Evolutionary conservation across 92 coral and sea anemone genomes (phyloP), one percentile per base, ranked within the genome.

Genomic region (Scolanthus callimorphus): DNA sequence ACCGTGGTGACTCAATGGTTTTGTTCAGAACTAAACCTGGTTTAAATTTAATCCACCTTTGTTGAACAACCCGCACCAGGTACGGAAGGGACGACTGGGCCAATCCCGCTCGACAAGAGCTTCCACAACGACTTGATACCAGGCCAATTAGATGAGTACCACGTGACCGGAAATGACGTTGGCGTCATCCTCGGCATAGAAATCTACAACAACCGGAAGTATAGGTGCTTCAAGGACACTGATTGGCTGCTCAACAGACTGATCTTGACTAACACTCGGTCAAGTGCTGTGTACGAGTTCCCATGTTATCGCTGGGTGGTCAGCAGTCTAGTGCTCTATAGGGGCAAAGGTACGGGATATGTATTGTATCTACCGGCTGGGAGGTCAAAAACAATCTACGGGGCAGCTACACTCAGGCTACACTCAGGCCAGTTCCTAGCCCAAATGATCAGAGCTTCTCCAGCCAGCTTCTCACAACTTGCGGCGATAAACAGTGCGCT

Each of bases 271-370:
- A 68, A 68, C 22, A 46, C 29, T 3, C 44, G 45, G 15, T 62
- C 72, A 29, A n/a, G n/a, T 38, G 45, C 45, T 38, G 39, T 54
- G 28, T 74, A 63, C 37, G 60, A 50, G 39, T 85, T 85, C 46
- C 92, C 92, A 11, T 85, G 92, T 43, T 80, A 62, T 59, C 81
- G 87, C 62, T 85, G 92, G 87, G 80, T 85, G 20, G 62, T 65
- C 1, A 28, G 25, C 21, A 72, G 63, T 49, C 31, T 24, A 17
- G 20, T 47, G 13, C 21, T 78, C 29, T 78, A 64, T 29, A 72
- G 70, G 43, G 80, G 77, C 15, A 63, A 65, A 70, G 84, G 84
- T 78, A 60, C n/a, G n/a, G n/a, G n/a, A n/a, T n/a, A n/a, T n/a
- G n/a, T n/a, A n/a, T n/a, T n/a, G n/a, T n/a, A n/a, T n/a, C n/a